Evolutionary conservation across 2,888 invertebrate species (phyloP).

Genomic region (Lamellibrachia satsuma): DNA sequence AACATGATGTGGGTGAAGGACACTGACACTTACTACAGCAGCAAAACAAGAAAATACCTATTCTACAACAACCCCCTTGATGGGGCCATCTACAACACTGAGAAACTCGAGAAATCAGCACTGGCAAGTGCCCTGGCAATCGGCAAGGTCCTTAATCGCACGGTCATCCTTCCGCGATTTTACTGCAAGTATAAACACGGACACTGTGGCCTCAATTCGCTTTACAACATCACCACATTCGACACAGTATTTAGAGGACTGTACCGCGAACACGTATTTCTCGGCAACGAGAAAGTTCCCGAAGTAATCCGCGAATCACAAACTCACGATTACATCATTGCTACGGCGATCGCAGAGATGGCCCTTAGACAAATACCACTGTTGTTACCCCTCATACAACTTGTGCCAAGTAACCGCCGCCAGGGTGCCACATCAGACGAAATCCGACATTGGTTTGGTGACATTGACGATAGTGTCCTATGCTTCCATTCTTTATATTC

Average conservation of each 20-base stretch:
- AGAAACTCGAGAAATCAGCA: conserved; percentile 21
- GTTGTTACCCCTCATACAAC: not conserved
- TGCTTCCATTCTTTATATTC: not conserved
- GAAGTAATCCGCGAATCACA: not conserved
- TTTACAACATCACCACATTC: conserved; percentile 14
- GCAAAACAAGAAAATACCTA: conserved; percentile 25
- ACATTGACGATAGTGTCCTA: not conserved
- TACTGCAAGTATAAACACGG: not conserved
- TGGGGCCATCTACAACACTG: not conserved
- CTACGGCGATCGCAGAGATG: not conserved
- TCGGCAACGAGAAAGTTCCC: conserved; percentile 26
- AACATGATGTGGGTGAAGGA: conserved; percentile 28
- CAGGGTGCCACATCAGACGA: not conserved
- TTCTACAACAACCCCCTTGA: conserved; percentile 28
- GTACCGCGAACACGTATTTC: conserved; percentile 31
- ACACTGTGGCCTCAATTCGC: not conserved
- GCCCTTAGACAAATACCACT: not conserved
- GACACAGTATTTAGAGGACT: not conserved
- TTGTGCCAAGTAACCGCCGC: not conserved
- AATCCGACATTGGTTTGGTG: not conserved
- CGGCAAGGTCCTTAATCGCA: conserved; percentile 25
- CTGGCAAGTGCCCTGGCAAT: conserved; percentile 26
- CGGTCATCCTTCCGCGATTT: conserved; percentile 29
- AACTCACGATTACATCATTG: not conserved
- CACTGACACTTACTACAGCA: conserved; percentile 24